phyloP scores from a whole-genome alignment of 2,113 vertebrate genomes.

The Gila orcuttii region DNA sequence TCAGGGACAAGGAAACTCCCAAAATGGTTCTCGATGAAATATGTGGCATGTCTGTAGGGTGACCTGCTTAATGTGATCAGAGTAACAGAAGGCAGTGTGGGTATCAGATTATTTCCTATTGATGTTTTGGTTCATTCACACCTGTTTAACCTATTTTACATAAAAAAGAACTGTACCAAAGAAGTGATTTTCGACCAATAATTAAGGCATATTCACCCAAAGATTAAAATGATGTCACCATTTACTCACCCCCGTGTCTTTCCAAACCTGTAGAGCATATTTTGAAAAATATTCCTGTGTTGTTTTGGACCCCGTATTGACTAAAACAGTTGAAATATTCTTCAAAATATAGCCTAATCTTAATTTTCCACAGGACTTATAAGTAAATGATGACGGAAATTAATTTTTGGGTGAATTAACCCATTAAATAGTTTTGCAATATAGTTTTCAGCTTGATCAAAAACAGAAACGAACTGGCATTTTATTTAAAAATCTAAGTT shows the following conservation, averaged over 20 bases:
- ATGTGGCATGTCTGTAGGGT: constrained; percentile 20
- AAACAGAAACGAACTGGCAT: neutral
- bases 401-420: neutral
- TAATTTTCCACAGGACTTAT: neutral
- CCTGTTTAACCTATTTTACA: constrained; percentile 1
- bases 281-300: too few relatives aligned
- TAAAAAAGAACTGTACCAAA: neutral
- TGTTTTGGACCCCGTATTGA: too few relatives aligned
- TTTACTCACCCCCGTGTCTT: neutral
- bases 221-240: neutral
- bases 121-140: constrained; percentile 11
- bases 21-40: constrained; percentile 27
- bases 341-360: neutral
- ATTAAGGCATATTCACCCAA: neutral
- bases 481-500: neutral
- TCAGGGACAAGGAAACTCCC: constrained; percentile 37
- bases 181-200: neutral
- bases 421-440: too few relatives aligned
- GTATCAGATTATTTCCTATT: neutral
- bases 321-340: neutral
- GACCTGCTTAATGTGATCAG: constrained; percentile 11
- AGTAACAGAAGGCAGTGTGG: neutral
- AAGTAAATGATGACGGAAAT: neutral
- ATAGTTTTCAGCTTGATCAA: neutral
- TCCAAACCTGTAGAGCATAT: neutral